Evolutionary conservation across 2,888 invertebrate genomes (phyloP), one percentile per base, ranked within the genome.

Genomic region (Pandemis cinnamomeana): DNA sequence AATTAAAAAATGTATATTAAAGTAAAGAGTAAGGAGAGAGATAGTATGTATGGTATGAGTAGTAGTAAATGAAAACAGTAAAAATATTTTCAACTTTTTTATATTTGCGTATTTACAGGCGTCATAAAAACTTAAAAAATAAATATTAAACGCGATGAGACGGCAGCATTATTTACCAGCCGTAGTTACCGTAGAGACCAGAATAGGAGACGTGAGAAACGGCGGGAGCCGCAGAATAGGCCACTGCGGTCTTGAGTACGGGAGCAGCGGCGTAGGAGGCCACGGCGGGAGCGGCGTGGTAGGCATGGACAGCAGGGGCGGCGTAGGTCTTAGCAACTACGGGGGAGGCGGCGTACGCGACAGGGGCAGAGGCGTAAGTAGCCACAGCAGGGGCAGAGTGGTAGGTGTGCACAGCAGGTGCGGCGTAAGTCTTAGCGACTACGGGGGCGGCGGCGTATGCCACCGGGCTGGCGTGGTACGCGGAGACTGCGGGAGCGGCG

Each of bases 151-250:
- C 67, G 82, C 79, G 75, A 81, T 74, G 71, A 78, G 77, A 64
- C 73, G 62, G 44, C 41, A 62, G 7, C 20, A 44, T 63, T 20
- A 44, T 78, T 87, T 84, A 92, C 92, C 92, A 92, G 69, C 91
- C 92, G 80, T 92, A 92, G 84, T 85, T 88, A 76, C 88, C 87
- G 72, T 91, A 96, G 66, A 95, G 92, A 72, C 96, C 96, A 76
- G 95, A 89, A 92, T 96, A 96, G 77, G 95, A 90, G 79, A 95
- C 95, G 85, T 96, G 96, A 67, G 96, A 95, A 36, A 96, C 96
- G 73, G 94, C 94, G 67, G 95, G 95, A 61, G 95, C 95, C 58
- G 96, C 95, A 41, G 93, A 93, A 89, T 95, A 95, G 67, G 91
- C 82, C 62, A 95, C 84, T 71, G 90, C 90, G 68, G 86, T 71